Conservation (phyloP, 2,888 invertebrate species). For the Ectobius pallidus region DNA sequence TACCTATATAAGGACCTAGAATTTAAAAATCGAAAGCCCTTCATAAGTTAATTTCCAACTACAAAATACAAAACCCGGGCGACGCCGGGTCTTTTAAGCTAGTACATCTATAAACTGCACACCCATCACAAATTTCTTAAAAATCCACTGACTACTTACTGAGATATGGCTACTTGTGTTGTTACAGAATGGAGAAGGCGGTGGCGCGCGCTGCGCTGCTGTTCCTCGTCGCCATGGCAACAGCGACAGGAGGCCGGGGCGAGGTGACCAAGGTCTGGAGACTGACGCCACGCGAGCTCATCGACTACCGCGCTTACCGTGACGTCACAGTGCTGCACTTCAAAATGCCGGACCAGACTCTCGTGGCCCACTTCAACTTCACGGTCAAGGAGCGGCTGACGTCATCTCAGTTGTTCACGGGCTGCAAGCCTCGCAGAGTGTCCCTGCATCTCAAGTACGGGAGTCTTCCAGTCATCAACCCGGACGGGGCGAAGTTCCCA, state of each 20-base stretch:
- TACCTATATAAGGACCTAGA: no score
- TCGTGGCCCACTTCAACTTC: conserved; percentile 57
- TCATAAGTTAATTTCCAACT: no score
- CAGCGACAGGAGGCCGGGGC: background rate
- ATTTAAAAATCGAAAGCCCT: no score
- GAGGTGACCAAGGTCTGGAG: background rate
- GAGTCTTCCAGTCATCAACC: conserved; percentile 81
- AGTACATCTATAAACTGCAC: no score
- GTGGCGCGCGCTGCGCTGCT: background rate
- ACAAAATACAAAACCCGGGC: no score
- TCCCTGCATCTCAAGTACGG: conserved; percentile 71
- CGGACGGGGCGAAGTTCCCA: conserved; percentile 80
- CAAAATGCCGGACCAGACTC: conserved; percentile 59
- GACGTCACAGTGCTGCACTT: conserved; percentile 65
- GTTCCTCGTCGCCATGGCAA: background rate
- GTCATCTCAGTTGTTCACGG: conserved; percentile 38
- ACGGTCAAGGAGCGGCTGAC: conserved; percentile 46
- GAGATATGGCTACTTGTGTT: no score
- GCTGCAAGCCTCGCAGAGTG: conserved; percentile 47
- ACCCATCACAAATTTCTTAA: no score
- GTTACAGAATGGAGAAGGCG: background rate
- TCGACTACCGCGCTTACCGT: conserved; percentile 60
- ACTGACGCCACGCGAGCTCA: conserved; percentile 46
- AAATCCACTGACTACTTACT: no score
- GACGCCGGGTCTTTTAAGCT: no score